Conservation (phyloP, 2,888 invertebrate species). For the Drosophila fungiperda region DNA sequence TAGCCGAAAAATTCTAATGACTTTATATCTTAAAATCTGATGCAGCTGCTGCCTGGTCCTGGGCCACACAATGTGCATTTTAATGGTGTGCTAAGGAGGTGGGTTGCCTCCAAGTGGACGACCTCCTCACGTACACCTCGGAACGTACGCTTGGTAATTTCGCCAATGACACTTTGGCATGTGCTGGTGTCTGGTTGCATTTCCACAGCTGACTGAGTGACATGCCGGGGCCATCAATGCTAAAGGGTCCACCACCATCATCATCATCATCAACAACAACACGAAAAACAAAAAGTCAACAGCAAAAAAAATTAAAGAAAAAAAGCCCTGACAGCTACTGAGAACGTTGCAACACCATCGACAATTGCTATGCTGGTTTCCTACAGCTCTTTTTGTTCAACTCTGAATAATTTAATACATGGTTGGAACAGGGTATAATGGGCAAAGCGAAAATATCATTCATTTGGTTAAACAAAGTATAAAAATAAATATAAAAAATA, state of each 20-base stretch:
- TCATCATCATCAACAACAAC: conserved; percentile 23
- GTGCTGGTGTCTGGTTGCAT: conserved; percentile 51
- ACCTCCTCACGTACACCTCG: conserved; percentile 43
- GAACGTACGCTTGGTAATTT: conserved; percentile 43
- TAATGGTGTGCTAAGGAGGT: conserved; percentile 67
- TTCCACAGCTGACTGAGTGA: conserved; percentile 40
- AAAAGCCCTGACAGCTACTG: conserved; percentile 42
- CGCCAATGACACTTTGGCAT: conserved; percentile 66
- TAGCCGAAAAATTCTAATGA: conserved; percentile 77
- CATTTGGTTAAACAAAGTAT: background rate
- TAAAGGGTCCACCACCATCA: conserved; percentile 43
- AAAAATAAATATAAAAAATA: background rate
- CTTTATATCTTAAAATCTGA: conserved; percentile 72
- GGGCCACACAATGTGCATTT: conserved; percentile 74
- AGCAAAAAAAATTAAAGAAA: conserved; percentile 1
- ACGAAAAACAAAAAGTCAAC: conserved; percentile 11
- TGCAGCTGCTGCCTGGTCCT: conserved; percentile 32
- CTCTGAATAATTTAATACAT: conserved; percentile 1
- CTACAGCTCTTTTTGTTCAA: background rate
- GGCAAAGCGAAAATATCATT: background rate
- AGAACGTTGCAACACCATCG: conserved; percentile 37
- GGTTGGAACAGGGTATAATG: no score
- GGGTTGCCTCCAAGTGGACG: conserved; percentile 22
- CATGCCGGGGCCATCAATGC: conserved; percentile 57
- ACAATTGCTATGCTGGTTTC: conserved; percentile 22